A percentile compares a stretch with the other conserved stretches of the same genome.
These are phyloP conservation scores for Marmota flaviventris DNA, from an alignment of 2,113 vertebrate genomes.

Conservation along the genomic window DNA sequence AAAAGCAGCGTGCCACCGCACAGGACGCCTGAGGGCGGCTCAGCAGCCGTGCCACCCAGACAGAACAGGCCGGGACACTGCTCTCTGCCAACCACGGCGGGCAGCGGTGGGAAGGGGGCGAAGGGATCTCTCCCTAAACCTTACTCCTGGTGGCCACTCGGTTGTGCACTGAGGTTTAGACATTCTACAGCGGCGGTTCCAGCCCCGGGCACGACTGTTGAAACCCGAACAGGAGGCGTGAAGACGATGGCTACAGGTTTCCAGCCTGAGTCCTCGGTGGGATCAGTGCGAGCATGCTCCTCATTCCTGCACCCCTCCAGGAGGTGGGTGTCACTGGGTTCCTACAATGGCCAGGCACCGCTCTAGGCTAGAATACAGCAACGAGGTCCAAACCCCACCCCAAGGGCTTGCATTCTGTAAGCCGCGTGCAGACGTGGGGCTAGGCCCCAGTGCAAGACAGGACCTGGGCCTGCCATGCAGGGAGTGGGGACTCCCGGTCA, in stretches of 20 bases:
- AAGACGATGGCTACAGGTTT: background rate
- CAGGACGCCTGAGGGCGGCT: too few species aligned
- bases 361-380: background rate
- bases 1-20: background rate
- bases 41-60: background rate
- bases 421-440: background rate
- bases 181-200: background rate
- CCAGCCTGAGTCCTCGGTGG: background rate
- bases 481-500: background rate
- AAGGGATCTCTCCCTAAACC: background rate
- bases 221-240: background rate
- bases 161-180: background rate
- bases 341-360: background rate
- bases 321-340: background rate
- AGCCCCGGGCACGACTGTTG: background rate
- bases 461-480: rapidly evolving
- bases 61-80: background rate
- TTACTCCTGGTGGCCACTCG: background rate
- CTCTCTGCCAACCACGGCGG: background rate
- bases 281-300: background rate
- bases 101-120: background rate
- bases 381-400: background rate
- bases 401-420: background rate
- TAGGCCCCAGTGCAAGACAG: background rate
- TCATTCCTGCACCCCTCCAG: background rate